phyloP scores from a whole-genome alignment of 2,113 vertebrate species.

The Apistogramma diplotaenia region DNA sequence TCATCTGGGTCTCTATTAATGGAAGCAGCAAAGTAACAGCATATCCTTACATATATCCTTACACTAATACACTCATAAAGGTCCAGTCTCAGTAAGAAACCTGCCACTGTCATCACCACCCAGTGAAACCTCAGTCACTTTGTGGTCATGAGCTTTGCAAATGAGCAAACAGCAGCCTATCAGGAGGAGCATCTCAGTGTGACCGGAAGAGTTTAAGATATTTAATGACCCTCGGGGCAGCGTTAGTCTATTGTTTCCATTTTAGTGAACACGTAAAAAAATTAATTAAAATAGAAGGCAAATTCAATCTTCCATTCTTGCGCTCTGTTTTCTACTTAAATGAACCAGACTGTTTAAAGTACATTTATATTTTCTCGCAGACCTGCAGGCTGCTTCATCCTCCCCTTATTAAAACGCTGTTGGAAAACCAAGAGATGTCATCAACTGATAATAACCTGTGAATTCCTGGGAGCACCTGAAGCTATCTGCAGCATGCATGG shows the following conservation, averaged over 20 bases:
- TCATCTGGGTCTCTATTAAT: constrained; percentile 38
- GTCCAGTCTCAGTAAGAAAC: constrained; percentile 5
- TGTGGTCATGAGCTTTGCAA: background rate
- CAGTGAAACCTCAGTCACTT: constrained; percentile 27
- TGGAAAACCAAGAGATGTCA: constrained; percentile 5
- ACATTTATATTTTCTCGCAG: too few species aligned
- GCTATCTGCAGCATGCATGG: background rate
- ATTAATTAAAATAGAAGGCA: background rate
- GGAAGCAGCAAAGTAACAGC: constrained; percentile 37
- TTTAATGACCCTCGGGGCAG: too few species aligned
- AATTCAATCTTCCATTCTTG: background rate
- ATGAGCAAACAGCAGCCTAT: background rate
- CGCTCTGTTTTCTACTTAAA: background rate
- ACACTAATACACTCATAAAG: constrained; percentile 30
- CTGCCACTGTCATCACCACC: background rate
- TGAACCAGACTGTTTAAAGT: background rate
- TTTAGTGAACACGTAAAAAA: background rate
- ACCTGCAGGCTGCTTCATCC: background rate
- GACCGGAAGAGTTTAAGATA: too few species aligned
- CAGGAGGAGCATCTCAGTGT: background rate
- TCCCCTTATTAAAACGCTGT: background rate
- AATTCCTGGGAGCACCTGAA: constrained; percentile 16
- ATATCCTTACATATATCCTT: constrained; percentile 27
- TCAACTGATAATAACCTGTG: constrained; percentile 22
- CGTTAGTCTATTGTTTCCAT: too few species aligned